phyloP scores from a whole-genome alignment of 2,797 vertebrate genomes.

The Lemur catta region DNA sequence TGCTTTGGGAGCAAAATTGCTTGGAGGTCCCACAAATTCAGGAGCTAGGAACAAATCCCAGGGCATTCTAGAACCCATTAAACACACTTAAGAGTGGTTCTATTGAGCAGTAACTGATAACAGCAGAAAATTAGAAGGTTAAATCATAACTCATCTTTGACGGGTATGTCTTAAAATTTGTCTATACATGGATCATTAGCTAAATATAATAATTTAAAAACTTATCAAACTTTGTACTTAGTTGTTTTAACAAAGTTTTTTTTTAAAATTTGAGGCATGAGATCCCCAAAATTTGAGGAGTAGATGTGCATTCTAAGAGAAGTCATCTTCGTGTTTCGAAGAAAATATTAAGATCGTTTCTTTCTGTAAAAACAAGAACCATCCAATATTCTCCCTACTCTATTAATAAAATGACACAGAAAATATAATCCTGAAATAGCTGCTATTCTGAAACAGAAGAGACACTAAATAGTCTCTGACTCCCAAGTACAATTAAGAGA shows the following conservation, averaged over 20 bases:
- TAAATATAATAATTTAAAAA: constrained; percentile 38
- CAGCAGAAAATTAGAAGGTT: constrained; percentile 20
- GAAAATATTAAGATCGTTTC: neutral
- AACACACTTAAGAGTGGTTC: neutral
- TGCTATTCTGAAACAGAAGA: neutral
- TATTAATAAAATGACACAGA: neutral
- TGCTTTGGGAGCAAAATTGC: neutral
- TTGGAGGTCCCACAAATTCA: neutral
- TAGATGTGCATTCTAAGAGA: neutral
- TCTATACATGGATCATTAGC: neutral
- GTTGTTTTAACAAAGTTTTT: neutral
- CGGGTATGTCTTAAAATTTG: neutral
- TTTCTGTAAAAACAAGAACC: constrained; percentile 22
- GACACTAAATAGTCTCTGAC: neutral
- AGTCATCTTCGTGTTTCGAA: neutral
- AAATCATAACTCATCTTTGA: neutral
- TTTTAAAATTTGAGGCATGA: neutral
- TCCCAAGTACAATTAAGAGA: neutral
- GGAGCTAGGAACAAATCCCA: neutral
- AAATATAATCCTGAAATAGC: neutral
- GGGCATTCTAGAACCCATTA: neutral
- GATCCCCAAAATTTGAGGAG: neutral
- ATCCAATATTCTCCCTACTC: neutral
- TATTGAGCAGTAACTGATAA: neutral
- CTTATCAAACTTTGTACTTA: neutral